These are phyloP conservation scores for Planiliza haematocheilus DNA, from an alignment of 2,113 vertebrate species.

Conservation along the genomic window DNA sequence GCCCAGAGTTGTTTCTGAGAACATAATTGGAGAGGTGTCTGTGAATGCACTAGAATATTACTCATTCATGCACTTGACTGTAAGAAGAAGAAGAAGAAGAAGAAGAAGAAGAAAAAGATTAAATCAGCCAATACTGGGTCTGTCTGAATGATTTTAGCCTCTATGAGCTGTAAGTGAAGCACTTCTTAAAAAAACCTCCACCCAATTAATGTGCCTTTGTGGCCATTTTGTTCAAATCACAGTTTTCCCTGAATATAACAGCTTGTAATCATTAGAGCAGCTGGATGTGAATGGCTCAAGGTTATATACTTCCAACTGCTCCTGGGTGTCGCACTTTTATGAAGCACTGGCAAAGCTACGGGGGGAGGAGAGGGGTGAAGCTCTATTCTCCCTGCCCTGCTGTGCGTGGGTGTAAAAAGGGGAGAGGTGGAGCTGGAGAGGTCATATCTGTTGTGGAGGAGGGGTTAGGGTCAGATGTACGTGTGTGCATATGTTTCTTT, in stretches of 20 bases:
- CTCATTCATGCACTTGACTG: slow-evolving; percentile 12
- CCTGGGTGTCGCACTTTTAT: slow-evolving; percentile 45
- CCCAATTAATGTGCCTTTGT: slow-evolving; percentile 28
- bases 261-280: slow-evolving; percentile 34
- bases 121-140: not conserved
- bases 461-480: slow-evolving; percentile 66
- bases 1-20: too few species aligned
- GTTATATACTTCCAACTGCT: slow-evolving; percentile 47
- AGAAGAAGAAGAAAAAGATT: not conserved
- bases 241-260: not conserved
- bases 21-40: not conserved
- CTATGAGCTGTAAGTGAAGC: not conserved
- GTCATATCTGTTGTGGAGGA: slow-evolving; percentile 70
- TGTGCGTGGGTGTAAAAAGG: slow-evolving; percentile 72
- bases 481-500: slow-evolving; percentile 15
- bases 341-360: slow-evolving; percentile 39
- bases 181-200: slow-evolving; percentile 9
- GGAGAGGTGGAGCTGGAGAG: slow-evolving; percentile 69
- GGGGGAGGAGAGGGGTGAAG: slow-evolving; percentile 19
- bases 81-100: not conserved
- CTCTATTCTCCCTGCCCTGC: slow-evolving; percentile 56
- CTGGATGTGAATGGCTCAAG: slow-evolving; percentile 63
- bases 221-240: slow-evolving; percentile 15
- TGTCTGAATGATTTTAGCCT: not conserved
- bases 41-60: not conserved